Base-by-base conservation (phyloP, 2,888 invertebrate species). In the Nymphalis polychloros region DNA sequence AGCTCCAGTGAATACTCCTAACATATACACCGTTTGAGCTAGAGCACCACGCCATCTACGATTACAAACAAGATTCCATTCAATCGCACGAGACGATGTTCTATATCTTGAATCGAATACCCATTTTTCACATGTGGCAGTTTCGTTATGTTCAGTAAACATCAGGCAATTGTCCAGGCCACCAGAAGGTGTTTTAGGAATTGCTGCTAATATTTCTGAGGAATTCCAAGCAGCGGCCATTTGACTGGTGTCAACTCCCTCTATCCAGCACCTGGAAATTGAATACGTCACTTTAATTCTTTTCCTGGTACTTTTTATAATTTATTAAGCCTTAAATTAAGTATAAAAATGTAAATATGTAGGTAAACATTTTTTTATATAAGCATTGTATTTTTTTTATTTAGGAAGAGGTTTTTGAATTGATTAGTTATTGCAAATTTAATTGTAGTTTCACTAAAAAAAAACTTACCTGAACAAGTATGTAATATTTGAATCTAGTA, bases 1-100 rank as follows among this genome's bases (percentile, higher is more conserved):
- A 0, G 97, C 97, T 2, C 97, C 97, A 0, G 95, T 94, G 79
- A 97, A 97, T 7, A 97, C 97, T 19, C 97, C 97, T 77, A 97
- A 93, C 97, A 97, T 97, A 82, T 95, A 96, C 57, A 93, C 81
- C 6, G 96, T 95, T 82, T 97, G 97, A 0, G 96, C 95, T 23
- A 96, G 83, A 1, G 97, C 95, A 1, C 96, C 96, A 94, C 95
- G 95, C 97, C 97, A 97, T 73, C 96, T 92, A 70, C 93, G 90
- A 73, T 95, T 94, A 81, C 97, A 97, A 1, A 97, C 96, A 63
- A 97, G 94, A 80, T 95, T 89, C 97, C 97, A 97, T 84, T 97
- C 97, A 19, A 97, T 96, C 10, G 95, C 94, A 62, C 96, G 93
- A 0, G 97, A 96, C 0, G 95, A 94, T 68, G 94, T 85, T 74